A percentile compares a stretch with the other conserved stretches of the same genome.
phyloP scores from a whole-genome alignment of 2,888 invertebrate species.

The Melieria omissa region DNA sequence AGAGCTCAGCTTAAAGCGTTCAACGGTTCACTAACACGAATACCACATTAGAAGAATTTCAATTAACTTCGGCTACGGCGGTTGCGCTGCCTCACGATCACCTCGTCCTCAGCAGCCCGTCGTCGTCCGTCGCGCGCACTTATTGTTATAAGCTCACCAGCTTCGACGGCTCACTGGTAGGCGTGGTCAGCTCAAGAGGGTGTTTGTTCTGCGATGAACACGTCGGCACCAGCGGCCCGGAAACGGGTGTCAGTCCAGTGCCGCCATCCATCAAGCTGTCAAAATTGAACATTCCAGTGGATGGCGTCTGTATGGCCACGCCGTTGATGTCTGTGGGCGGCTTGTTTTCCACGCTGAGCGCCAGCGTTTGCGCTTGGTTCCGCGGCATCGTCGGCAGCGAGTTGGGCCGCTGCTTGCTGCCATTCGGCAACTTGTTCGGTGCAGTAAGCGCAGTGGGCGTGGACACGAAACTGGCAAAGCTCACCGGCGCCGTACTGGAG shows the following conservation, averaged over 20 bases:
- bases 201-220: constrained; percentile 82
- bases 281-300: constrained; percentile 89
- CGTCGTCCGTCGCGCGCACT: constrained; percentile 31
- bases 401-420: constrained; percentile 75
- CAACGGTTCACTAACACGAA: neutral
- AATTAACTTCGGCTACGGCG: neutral
- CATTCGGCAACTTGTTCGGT: constrained; percentile 47
- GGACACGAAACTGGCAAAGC: constrained; percentile 46
- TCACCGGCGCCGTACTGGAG: constrained; percentile 56
- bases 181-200: constrained; percentile 77
- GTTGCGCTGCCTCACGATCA: neutral
- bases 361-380: constrained; percentile 68
- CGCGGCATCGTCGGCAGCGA: constrained; percentile 75
- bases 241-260: constrained; percentile 90
- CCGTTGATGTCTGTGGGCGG: constrained; percentile 77
- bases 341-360: constrained; percentile 48
- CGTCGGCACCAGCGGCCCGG: constrained; percentile 74
- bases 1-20: neutral
- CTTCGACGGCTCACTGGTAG: constrained; percentile 78
- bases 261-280: constrained; percentile 94
- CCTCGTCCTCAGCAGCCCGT: neutral
- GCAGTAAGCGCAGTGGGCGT: constrained; percentile 43
- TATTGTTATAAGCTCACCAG: constrained; percentile 84
- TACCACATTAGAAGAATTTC: neutral
- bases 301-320: constrained; percentile 87